These are phyloP conservation scores for Nerophis lumbriciformis DNA, from an alignment of 2,113 vertebrate species.

Conservation along the genomic window DNA sequence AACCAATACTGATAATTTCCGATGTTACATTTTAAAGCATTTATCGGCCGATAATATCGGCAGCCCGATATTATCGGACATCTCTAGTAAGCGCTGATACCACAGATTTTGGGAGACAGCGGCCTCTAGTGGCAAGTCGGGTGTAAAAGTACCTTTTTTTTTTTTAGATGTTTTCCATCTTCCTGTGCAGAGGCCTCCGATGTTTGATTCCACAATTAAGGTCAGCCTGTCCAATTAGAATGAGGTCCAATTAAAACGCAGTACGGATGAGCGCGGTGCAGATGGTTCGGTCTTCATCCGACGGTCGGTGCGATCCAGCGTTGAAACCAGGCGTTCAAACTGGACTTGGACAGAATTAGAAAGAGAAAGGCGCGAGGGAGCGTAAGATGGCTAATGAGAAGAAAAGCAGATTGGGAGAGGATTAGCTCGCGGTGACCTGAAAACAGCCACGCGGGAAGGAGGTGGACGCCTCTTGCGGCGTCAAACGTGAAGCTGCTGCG, in stretches of 20 bases:
- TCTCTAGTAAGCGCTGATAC: too few species aligned
- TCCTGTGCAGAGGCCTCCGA: slow-evolving; percentile 13
- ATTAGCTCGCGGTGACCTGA: slow-evolving; percentile 60
- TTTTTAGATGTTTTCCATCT: slow-evolving; percentile 3
- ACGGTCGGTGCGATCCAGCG: background rate
- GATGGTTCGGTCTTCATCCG: too few species aligned
- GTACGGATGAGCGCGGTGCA: too few species aligned
- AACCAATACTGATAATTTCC: too few species aligned
- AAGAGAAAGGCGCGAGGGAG: slow-evolving; percentile 24
- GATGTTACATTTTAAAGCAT: too few species aligned
- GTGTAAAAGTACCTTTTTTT: background rate
- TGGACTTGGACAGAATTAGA: slow-evolving; percentile 20
- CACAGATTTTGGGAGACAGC: too few species aligned
- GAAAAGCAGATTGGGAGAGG: slow-evolving; percentile 66
- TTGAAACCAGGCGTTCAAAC: slow-evolving; percentile 1
- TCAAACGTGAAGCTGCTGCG: slow-evolving; percentile 35
- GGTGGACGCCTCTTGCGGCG: slow-evolving; percentile 13
- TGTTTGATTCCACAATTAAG: background rate
- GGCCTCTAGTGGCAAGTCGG: too few species aligned
- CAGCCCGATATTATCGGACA: too few species aligned
- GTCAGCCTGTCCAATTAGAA: too few species aligned
- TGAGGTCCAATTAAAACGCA: too few species aligned
- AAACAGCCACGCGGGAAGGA: slow-evolving; percentile 50
- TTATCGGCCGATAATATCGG: too few species aligned
- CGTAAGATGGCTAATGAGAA: slow-evolving; percentile 54